Conservation (phyloP, 2,113 vertebrate genomes). For the Petaurus breviceps region DNA sequence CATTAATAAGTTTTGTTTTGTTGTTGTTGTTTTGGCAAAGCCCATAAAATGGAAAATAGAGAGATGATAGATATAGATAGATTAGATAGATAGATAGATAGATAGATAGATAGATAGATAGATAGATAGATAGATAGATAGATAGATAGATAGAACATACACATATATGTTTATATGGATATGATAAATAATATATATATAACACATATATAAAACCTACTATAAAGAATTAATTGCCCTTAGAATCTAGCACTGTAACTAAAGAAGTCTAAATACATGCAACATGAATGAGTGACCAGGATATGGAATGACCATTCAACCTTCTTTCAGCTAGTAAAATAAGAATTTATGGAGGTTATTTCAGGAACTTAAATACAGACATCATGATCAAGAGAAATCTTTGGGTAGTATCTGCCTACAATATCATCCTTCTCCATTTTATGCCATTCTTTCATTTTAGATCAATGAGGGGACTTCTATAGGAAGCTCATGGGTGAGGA, state of each 20-base stretch:
- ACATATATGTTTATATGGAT: background rate
- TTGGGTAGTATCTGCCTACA: background rate
- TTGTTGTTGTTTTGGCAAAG: slow-evolving; percentile 29
- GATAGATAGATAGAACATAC: slow-evolving; percentile 24
- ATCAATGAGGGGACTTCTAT: background rate
- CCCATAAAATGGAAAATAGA: slow-evolving; percentile 41
- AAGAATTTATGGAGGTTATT: slow-evolving; percentile 2
- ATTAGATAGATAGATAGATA: slow-evolving; percentile 46
- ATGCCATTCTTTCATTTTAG: slow-evolving; percentile 15
- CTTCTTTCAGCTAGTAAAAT: background rate
- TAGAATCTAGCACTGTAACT: slow-evolving; percentile 42
- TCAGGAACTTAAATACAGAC: background rate
- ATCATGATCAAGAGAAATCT: background rate
- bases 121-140: slow-evolving; percentile 1
- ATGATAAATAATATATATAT: background rate
- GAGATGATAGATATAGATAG: slow-evolving; percentile 22
- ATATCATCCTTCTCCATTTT: background rate
- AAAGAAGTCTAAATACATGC: background rate
- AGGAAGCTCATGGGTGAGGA: background rate
- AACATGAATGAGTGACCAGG: background rate
- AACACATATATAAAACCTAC: background rate
- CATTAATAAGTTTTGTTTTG: background rate
- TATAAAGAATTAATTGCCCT: background rate
- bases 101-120: background rate
- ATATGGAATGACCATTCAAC: background rate